phyloP scores from a whole-genome alignment of 1,140 invertebrate genomes.

The Drosophila auraria region DNA sequence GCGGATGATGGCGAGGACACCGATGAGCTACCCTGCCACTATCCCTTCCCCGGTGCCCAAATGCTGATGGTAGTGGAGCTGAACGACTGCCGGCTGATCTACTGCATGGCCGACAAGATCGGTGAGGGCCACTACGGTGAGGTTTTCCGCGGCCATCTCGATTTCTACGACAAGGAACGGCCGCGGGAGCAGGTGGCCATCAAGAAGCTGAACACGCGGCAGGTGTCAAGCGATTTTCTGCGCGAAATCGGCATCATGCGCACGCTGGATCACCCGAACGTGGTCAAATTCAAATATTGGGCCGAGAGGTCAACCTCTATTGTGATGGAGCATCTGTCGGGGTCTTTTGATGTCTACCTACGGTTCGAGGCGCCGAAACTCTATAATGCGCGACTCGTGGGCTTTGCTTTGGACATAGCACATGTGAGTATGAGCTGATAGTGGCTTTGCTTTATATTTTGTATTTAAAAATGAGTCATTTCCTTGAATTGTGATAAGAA shows the following conservation, averaged over 20 bases:
- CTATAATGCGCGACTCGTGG: constrained; percentile 87
- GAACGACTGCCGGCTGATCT: constrained; percentile 68
- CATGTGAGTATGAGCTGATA: constrained; percentile 86
- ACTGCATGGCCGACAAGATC: constrained; percentile 60
- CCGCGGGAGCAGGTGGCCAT: constrained; percentile 88
- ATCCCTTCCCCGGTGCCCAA: constrained; percentile 20
- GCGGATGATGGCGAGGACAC: not conserved
- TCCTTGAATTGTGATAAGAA: no score
- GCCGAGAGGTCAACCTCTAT: constrained; percentile 91
- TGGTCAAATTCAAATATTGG: constrained; percentile 94
- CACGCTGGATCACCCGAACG: constrained; percentile 92
- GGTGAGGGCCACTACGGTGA: constrained; percentile 76
- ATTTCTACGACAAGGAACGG: constrained; percentile 58
- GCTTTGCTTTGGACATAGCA: constrained; percentile 89
- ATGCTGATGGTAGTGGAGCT: constrained; percentile 58
- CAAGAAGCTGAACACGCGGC: constrained; percentile 88
- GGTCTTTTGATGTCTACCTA: constrained; percentile 92
- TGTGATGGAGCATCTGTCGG: constrained; percentile 95
- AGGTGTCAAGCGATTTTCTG: constrained; percentile 87
- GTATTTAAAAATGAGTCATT: no score
- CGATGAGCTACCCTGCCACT: not conserved
- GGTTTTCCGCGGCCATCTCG: constrained; percentile 67
- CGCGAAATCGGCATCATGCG: constrained; percentile 93
- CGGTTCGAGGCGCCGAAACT: constrained; percentile 88
- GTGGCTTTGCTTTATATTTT: no score